A percentile compares a stretch with the other conserved stretches of the same genome.
Conservation (phyloP, 2,797 vertebrate species). For the Delichon dasypus region DNA sequence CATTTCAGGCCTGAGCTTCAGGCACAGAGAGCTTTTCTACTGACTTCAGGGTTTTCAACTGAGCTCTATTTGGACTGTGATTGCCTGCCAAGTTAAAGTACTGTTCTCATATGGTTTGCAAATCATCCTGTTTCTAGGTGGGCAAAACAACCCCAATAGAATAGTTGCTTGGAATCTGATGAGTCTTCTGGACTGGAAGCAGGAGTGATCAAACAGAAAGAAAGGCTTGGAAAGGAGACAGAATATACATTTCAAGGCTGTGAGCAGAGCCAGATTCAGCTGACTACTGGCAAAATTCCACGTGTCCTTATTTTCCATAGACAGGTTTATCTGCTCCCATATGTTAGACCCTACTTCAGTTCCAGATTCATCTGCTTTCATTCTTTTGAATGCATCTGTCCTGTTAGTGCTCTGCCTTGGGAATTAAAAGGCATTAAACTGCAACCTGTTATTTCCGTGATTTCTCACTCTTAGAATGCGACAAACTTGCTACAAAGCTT, state of each 20-base stretch:
- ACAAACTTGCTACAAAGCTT: not conserved
- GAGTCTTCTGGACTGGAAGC: not conserved
- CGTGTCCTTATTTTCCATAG: not conserved
- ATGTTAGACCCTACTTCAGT: constrained; percentile 17
- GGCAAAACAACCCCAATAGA: not conserved
- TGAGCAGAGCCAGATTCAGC: constrained; percentile 18
- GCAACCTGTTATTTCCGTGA: not conserved
- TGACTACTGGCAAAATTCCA: constrained; percentile 37
- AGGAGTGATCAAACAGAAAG: not conserved
- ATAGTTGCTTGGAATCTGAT: not conserved
- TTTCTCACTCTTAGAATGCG: not conserved
- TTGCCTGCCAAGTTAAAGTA: not conserved
- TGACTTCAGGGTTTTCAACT: not conserved
- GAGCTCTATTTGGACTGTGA: not conserved
- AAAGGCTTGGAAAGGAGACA: not conserved
- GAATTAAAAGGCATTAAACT: not conserved
- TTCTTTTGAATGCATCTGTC: constrained; percentile 22
- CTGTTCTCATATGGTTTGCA: not conserved
- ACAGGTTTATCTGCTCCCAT: constrained; percentile 51
- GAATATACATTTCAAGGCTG: constrained; percentile 14
- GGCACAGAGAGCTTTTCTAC: not conserved
- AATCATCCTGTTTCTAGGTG: constrained; percentile 25
- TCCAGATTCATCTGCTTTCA: not conserved
- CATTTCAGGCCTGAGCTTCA: not conserved
- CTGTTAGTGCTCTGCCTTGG: not conserved